Evolutionary conservation across 2,113 vertebrate genomes (phyloP).

Genomic region (Mustela lutreola): DNA sequence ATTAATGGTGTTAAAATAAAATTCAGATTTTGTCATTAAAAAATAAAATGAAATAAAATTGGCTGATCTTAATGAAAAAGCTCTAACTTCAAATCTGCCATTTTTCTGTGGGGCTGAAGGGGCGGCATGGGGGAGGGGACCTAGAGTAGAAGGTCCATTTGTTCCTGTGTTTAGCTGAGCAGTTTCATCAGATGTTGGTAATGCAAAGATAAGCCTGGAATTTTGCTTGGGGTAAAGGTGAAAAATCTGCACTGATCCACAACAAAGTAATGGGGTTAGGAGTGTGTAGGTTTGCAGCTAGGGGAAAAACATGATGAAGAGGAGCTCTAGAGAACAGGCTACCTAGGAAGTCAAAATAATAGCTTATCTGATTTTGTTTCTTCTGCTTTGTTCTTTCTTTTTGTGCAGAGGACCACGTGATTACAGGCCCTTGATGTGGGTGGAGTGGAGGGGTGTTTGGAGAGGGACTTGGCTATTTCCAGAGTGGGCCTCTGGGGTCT

Average conservation of each 20-base stretch:
- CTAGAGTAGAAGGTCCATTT: neutral
- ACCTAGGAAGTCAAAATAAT: neutral
- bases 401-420: neutral
- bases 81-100: neutral
- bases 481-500: neutral
- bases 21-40: too few relatives aligned
- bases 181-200: neutral
- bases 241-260: neutral
- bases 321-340: neutral
- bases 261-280: neutral
- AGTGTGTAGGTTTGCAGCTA: neutral
- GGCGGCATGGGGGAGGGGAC: neutral
- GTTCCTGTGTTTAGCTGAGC: neutral
- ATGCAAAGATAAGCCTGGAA: neutral
- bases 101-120: neutral
- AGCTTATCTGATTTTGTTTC: neutral
- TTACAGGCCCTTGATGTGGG: neutral
- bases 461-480: neutral
- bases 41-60: neutral
- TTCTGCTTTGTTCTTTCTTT: neutral
- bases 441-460: neutral
- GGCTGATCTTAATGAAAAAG: slow-evolving; percentile 12
- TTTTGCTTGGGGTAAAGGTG: neutral
- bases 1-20: too few relatives aligned
- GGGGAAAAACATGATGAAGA: neutral